Conservation (phyloP, 1,140 invertebrate genomes). For the Adelges cooleyi region DNA sequence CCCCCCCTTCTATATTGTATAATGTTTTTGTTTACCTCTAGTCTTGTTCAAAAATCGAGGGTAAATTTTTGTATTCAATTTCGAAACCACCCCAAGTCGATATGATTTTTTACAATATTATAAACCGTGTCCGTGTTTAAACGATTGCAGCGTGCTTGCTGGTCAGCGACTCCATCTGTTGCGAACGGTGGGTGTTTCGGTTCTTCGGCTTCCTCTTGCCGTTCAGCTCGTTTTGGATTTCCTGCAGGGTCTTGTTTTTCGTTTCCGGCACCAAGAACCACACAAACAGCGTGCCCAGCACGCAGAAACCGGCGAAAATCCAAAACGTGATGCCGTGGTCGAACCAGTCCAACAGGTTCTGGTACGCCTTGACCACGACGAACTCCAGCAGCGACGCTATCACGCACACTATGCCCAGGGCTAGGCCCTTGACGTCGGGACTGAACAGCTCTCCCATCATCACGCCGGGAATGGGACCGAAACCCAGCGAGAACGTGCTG, state of each 20-base stretch:
- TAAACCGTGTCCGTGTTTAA: neutral
- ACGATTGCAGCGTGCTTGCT: constrained; percentile 8
- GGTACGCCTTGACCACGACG: constrained; percentile 65
- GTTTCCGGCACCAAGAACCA: constrained; percentile 64
- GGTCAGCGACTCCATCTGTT: constrained; percentile 12
- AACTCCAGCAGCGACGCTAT: constrained; percentile 59
- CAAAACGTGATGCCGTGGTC: constrained; percentile 63
- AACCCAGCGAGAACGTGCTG: constrained; percentile 61
- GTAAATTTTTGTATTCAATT: neutral
- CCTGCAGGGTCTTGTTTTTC: constrained; percentile 60
- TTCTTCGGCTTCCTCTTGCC: constrained; percentile 29
- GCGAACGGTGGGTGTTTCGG: neutral
- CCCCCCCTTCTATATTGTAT: no score
- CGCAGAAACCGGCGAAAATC: constrained; percentile 61
- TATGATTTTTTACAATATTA: no score
- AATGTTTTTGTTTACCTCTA: neutral
- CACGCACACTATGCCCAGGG: constrained; percentile 53
- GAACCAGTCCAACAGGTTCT: constrained; percentile 45
- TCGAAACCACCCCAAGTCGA: no score
- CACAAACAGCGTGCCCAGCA: constrained; percentile 46
- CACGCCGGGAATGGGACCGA: constrained; percentile 68
- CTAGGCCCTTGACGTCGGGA: constrained; percentile 63
- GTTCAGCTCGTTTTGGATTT: constrained; percentile 59
- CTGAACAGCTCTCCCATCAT: constrained; percentile 63
- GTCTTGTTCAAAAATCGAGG: neutral